These are phyloP conservation scores for Acomys russatus DNA, from an alignment of 2,797 vertebrate genomes.

Conservation along the genomic window DNA sequence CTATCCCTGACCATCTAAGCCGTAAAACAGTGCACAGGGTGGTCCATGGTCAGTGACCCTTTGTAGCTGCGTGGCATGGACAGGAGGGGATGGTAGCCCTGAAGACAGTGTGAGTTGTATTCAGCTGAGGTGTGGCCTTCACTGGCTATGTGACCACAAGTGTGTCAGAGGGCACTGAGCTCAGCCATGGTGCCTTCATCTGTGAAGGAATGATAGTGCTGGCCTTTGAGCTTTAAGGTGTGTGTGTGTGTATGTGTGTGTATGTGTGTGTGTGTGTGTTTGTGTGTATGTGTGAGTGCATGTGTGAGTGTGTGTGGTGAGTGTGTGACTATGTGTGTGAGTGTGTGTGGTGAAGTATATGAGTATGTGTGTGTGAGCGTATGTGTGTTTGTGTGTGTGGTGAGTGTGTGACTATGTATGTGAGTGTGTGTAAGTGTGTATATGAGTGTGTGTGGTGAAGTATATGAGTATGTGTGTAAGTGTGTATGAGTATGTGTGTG, in stretches of 20 bases:
- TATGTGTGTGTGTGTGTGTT: neutral
- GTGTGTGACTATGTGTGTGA: no score
- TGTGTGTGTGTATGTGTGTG: neutral
- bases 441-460: no score
- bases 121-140: neutral
- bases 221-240: neutral
- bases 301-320: no score
- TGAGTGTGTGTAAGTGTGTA: no score
- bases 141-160: accelerated
- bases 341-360: no score
- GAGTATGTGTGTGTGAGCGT: no score
- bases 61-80: accelerated
- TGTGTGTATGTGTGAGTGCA: neutral
- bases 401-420: no score
- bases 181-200: neutral
- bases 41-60: accelerated
- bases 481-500: no score
- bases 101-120: neutral
- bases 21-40: neutral
- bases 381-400: no score
- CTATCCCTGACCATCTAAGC: accelerated
- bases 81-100: neutral
- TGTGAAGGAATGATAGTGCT: neutral
- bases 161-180: no score
- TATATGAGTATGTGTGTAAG: no score